Evolutionary conservation across 2,113 vertebrate genomes (phyloP), one percentile per base, ranked within the genome.

Genomic region (Dromaius novaehollandiae): DNA sequence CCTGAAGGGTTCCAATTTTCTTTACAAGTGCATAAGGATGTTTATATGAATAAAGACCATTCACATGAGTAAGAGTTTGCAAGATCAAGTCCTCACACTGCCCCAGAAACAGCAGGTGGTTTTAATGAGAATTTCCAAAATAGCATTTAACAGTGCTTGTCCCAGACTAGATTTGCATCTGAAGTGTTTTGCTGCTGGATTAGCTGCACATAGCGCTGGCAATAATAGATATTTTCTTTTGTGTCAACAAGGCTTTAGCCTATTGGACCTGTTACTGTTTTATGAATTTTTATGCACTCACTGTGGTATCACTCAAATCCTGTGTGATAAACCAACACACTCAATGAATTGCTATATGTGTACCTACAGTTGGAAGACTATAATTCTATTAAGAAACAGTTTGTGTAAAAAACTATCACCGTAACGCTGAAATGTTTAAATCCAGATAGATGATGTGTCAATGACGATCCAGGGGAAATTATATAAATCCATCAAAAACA

Each of bases 81-180:
- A 74, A 92, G 92, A 88, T 64, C 92, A 89, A 84, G 81, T 84
- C 65, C 77, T 82, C 56, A 53, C 4, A 56, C 13, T 70, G 81
- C 36, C 34, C 44, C 44, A 89, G 63, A 77, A 96, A 70, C 48
- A 85, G 74, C 56, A 36, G 66, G 89, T 74, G 53, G 70, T 76
- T 95, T 85, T 77, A 95, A 85, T 46, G 71, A 88, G 51, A 61
- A 92, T 82, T 96, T 91, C 85, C 36, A 88, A 95, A 91, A 80
- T 1, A 74, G 66, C 89, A 88, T 71, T 96, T 83, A 94, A 79
- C 14, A 69, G 84, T 92, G 40, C 36, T 90, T 82, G 17, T 88
- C 68, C 53, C 69, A 63, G 36, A 86, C 63, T 58, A 85, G 64
- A 97, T 93, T 91, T 93, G 89, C 91, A 96, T 82, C 66, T 42